phyloP scores from a whole-genome alignment of 2,888 invertebrate species.

The Drosophila peninsularis region DNA sequence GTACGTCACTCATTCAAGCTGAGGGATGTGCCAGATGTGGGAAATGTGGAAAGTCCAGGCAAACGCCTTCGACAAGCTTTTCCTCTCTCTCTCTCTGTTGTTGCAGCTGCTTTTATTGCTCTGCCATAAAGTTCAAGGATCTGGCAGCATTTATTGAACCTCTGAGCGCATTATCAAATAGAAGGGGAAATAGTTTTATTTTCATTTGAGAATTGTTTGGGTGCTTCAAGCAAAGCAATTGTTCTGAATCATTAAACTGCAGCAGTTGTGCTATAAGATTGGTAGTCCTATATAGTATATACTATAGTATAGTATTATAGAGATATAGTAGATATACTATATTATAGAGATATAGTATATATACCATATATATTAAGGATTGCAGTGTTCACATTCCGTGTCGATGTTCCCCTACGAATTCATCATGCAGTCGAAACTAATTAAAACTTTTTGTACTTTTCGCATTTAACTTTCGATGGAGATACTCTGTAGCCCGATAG shows the following conservation, averaged over 20 bases:
- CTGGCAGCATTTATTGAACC: conserved; percentile 24
- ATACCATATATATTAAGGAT: too few relatives aligned
- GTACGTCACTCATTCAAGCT: conserved; percentile 40
- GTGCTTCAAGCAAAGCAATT: conserved; percentile 37
- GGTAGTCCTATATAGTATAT: neutral
- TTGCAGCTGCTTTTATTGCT: conserved; percentile 19
- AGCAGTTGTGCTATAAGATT: neutral
- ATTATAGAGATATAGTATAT: too few relatives aligned
- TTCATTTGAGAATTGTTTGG: conserved; percentile 32
- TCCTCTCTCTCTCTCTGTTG: conserved; percentile 17
- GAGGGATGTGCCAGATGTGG: conserved; percentile 34
- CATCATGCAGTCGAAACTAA: neutral
- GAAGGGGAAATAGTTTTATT: conserved; percentile 39
- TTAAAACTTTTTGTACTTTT: conserved; percentile 1
- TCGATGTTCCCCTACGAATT: neutral
- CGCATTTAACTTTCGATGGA: neutral
- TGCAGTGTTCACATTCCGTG: neutral
- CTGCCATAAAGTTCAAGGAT: conserved; percentile 63
- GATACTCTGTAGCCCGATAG: neutral
- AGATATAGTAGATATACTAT: too few relatives aligned
- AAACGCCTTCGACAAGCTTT: conserved; percentile 52
- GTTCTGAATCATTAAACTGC: conserved; percentile 33
- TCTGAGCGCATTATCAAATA: conserved; percentile 39
- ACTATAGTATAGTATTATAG: too few relatives aligned
- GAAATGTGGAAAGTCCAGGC: conserved; percentile 26